Conservation (phyloP, 2,888 invertebrate species). For the Arctia plantaginis region DNA sequence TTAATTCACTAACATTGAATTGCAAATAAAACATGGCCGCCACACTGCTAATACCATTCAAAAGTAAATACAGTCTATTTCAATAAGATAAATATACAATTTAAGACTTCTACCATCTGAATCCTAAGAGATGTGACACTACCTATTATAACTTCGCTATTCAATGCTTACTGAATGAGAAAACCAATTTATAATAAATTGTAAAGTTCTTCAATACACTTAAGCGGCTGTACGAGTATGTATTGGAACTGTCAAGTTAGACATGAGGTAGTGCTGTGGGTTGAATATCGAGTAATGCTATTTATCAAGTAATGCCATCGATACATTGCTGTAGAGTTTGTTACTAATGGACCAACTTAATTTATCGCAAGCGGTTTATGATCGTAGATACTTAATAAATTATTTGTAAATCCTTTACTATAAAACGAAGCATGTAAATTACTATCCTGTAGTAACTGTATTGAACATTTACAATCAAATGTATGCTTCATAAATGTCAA, state of each 20-base stretch:
- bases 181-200: conserved; percentile 20
- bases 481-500: no score
- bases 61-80: not conserved
- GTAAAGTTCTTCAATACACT: conserved; percentile 43
- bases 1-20: not conserved
- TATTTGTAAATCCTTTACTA: not conserved
- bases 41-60: not conserved
- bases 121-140: not conserved
- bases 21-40: not conserved
- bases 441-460: no score
- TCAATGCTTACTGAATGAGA: conserved; percentile 11
- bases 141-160: not conserved
- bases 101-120: not conserved
- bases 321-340: conserved; percentile 9
- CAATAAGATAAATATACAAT: not conserved
- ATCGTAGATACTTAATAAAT: not conserved
- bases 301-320: conserved; percentile 36
- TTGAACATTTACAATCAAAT: not conserved
- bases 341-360: conserved; percentile 7
- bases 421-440: not conserved
- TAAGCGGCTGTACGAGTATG: conserved; percentile 26
- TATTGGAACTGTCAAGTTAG: conserved; percentile 38
- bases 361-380: conserved; percentile 6
- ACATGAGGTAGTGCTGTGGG: conserved; percentile 29
- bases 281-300: conserved; percentile 26